Evolutionary conservation across 2,797 vertebrate genomes (phyloP).

Genomic region (Serranus cabrilla): DNA sequence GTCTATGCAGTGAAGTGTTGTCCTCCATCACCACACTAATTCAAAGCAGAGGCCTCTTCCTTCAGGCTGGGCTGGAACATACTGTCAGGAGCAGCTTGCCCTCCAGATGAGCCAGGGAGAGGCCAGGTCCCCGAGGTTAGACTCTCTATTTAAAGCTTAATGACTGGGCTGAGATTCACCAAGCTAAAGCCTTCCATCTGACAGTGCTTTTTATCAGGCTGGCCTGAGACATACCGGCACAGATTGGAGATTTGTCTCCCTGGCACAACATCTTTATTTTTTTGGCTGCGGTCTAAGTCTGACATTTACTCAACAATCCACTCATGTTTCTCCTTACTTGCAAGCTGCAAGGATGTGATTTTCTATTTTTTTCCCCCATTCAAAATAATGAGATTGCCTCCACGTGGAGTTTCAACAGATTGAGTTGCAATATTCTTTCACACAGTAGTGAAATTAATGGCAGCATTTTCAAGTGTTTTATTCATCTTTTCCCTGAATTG

Average conservation of each 20-base stretch:
- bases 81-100: slow-evolving; percentile 73
- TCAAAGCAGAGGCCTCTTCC: slow-evolving; percentile 51
- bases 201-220: slow-evolving; percentile 70
- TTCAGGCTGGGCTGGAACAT: slow-evolving; percentile 63
- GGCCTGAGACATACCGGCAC: slow-evolving; percentile 52
- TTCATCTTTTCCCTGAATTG: slow-evolving; percentile 51
- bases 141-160: slow-evolving; percentile 78
- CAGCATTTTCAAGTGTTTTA: slow-evolving; percentile 33
- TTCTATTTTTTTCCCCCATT: slow-evolving; percentile 1
- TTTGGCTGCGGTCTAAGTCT: slow-evolving; percentile 54
- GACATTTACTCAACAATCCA: slow-evolving; percentile 74
- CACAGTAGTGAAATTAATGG: slow-evolving; percentile 37
- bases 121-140: slow-evolving; percentile 67
- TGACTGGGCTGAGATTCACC: slow-evolving; percentile 70
- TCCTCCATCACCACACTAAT: slow-evolving; percentile 42
- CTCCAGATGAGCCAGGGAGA: slow-evolving; percentile 71
- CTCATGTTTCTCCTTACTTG: slow-evolving; percentile 64
- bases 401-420: background rate
- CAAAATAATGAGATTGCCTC: slow-evolving; percentile 43
- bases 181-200: slow-evolving; percentile 73
- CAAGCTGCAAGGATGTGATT: slow-evolving; percentile 35
- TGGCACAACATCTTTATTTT: slow-evolving; percentile 63
- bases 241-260: slow-evolving; percentile 77
- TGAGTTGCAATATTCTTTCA: slow-evolving; percentile 21
- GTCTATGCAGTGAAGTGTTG: slow-evolving; percentile 28